These are phyloP conservation scores for Protonemura montana DNA, from an alignment of 2,888 invertebrate genomes.

Conservation along the genomic window DNA sequence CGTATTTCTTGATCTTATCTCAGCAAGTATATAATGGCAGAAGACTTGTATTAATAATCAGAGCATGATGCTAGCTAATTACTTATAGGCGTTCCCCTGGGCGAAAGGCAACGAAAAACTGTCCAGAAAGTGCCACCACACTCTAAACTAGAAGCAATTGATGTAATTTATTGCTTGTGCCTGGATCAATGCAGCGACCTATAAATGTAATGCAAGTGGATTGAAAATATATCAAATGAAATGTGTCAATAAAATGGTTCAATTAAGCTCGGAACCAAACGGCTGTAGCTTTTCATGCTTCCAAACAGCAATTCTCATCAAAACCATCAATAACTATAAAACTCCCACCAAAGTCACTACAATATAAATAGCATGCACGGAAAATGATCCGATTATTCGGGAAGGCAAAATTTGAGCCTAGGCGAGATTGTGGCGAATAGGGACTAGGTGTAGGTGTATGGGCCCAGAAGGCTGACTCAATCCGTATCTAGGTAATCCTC, in stretches of 20 bases:
- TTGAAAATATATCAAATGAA: neutral
- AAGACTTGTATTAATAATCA: slow-evolving; percentile 12
- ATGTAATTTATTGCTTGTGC: neutral
- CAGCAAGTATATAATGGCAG: too few species aligned
- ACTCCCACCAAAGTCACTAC: too few species aligned
- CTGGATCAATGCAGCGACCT: neutral
- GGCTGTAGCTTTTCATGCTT: too few species aligned
- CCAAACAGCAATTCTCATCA: neutral
- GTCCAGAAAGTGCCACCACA: too few species aligned
- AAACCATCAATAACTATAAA: neutral
- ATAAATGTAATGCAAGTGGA: neutral
- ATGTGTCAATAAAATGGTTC: neutral
- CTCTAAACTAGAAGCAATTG: too few species aligned
- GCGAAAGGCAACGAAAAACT: too few species aligned
- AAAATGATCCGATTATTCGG: too few species aligned
- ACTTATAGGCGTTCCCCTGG: neutral
- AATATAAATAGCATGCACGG: too few species aligned
- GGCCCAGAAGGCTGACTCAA: neutral
- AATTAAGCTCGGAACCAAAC: neutral
- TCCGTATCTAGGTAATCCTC: neutral
- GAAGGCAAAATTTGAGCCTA: too few species aligned
- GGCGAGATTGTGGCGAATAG: too few species aligned
- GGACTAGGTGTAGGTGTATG: too few species aligned
- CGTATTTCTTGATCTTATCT: too few species aligned
- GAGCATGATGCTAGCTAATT: slow-evolving; percentile 14